Evolutionary conservation across 2,888 invertebrate genomes (phyloP), one percentile per base, ranked within the genome.

Genomic region (Dasypolia templi): DNA sequence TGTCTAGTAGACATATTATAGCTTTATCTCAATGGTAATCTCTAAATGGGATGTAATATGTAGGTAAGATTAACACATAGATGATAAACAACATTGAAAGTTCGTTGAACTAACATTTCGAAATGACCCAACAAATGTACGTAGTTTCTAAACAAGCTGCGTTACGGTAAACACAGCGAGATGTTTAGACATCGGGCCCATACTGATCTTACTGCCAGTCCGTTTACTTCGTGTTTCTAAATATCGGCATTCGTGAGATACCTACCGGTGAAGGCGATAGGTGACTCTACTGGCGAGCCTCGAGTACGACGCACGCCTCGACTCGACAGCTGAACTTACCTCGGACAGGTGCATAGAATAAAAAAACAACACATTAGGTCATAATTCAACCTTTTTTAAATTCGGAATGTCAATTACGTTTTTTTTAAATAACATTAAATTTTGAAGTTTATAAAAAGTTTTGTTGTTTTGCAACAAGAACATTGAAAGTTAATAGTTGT

Each of bases 231-330:
- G 91, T 93, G 91, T 93, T 94, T 93, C 93, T 93, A 92, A 93
- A 91, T 93, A 92, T 91, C 92, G 90, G 87, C 92, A 92, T 89
- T 92, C 89, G 89, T 90, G 89, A 93, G 92, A 86, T 92, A 92
- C 90, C 89, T 88, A 86, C 81, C 77, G 89, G 89, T 85, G 88
- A 89, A 90, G 90, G 90, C 91, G 91, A 93, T 92, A 90, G 92
- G 90, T 89, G 93, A 93, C 90, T 94, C 91, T 87, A 90, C 91
- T 87, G 89, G 90, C 92, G 91, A 92, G 92, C 87, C 91, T 92
- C 93, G 91, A 85, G 87, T 89, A 88, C 92, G 89, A 88, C 95
- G 95, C 94, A 95, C 95, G 96, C 90, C 86, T 90, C 90, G 88
- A 84, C 83, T 86, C 87, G 81, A 79, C 80, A 81, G 72, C 85